A percentile compares a stretch with the other conserved stretches of the same genome.
Evolutionary conservation across 2,797 vertebrate genomes (phyloP).

Genomic region (Cheirogaleus major): DNA sequence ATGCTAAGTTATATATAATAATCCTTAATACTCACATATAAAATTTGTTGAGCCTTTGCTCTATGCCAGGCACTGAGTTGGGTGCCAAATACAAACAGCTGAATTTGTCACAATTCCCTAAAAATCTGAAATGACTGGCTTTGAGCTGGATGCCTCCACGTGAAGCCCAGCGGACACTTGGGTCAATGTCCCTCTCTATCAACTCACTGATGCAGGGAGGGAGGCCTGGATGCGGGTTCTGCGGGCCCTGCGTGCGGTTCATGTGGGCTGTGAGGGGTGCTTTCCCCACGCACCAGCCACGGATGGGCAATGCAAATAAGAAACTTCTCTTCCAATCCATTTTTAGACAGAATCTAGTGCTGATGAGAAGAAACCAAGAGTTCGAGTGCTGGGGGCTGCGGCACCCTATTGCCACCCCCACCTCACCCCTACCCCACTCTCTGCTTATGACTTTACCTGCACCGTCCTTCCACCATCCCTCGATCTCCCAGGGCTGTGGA

Average conservation of each 20-base stretch:
- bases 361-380: background rate
- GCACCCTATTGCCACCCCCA: accelerated
- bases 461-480: background rate
- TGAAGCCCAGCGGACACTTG: background rate
- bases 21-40: background rate
- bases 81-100: background rate
- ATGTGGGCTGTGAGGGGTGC: background rate
- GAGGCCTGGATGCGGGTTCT: background rate
- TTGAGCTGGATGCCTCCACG: background rate
- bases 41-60: background rate
- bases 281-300: background rate
- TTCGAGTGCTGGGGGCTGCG: no score
- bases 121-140: background rate
- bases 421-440: background rate
- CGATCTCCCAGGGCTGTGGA: background rate
- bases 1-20: background rate
- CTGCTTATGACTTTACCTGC: background rate
- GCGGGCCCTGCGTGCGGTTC: background rate
- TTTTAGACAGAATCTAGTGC: background rate
- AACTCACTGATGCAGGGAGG: background rate
- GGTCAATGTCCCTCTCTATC: background rate
- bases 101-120: background rate
- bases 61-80: background rate
- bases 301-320: background rate
- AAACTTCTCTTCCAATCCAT: background rate